Evolutionary conservation across 1,140 invertebrate species (phyloP).

Genomic region (Drosophila subpulchrella): DNA sequence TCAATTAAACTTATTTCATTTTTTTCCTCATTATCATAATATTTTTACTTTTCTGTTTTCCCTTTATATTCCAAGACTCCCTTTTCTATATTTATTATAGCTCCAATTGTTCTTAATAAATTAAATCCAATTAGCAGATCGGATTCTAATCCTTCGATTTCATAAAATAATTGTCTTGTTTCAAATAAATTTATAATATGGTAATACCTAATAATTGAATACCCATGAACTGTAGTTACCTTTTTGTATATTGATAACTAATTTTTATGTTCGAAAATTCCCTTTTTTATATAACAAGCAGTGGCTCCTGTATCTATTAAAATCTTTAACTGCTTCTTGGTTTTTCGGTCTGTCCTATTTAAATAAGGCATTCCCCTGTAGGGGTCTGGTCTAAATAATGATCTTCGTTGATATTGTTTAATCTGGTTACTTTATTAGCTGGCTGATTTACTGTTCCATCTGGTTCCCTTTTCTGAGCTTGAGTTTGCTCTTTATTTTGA

Average conservation of each 20-base stretch:
- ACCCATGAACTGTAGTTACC: background rate
- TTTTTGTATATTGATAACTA: conserved; percentile 1
- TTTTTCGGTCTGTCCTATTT: no score
- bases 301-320: background rate
- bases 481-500: no score
- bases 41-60: background rate
- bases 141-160: conserved; percentile 1
- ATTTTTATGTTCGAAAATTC: background rate
- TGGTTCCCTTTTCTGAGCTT: conserved; percentile 1
- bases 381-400: no score
- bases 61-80: background rate
- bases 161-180: background rate
- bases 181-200: background rate
- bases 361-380: no score
- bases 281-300: no score
- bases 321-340: no score
- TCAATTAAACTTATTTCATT: background rate
- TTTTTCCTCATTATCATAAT: background rate
- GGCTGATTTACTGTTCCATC: background rate
- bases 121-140: background rate
- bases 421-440: conserved; percentile 8
- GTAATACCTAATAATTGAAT: background rate
- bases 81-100: conserved; percentile 3
- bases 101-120: conserved; percentile 2
- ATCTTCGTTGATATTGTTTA: no score